Evolutionary conservation across 2,888 invertebrate genomes (phyloP).

Genomic region (Prionchulus punctatus): DNA sequence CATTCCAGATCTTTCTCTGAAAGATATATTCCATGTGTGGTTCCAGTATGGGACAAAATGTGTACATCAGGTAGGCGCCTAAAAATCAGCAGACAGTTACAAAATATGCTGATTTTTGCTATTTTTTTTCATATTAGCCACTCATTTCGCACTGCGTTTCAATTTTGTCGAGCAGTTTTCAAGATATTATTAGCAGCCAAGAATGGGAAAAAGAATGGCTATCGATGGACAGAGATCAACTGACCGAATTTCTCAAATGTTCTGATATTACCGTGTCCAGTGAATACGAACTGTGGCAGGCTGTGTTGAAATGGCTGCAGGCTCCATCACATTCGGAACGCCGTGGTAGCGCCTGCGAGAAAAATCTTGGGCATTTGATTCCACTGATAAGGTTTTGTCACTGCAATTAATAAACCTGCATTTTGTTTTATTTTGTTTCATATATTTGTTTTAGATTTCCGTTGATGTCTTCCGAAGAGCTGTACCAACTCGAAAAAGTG

Average conservation of each 20-base stretch:
- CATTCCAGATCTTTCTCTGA: conserved; percentile 32
- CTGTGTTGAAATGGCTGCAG: conserved; percentile 32
- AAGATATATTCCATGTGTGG: conserved; percentile 38
- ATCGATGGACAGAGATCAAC: conserved; percentile 34
- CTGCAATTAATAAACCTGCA: not conserved
- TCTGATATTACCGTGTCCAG: conserved; percentile 31
- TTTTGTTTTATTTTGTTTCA: too few species aligned
- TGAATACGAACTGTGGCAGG: conserved; percentile 36
- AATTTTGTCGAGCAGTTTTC: conserved; percentile 26
- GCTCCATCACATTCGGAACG: conserved; percentile 29
- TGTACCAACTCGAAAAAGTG: conserved; percentile 60
- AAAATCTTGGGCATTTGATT: conserved; percentile 20
- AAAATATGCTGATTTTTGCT: not conserved
- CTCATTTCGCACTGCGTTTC: conserved; percentile 7
- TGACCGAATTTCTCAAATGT: conserved; percentile 34
- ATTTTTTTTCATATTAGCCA: not conserved
- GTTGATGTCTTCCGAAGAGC: conserved; percentile 78
- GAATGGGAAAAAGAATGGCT: conserved; percentile 35
- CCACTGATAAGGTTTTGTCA: conserved; percentile 18
- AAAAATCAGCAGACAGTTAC: not conserved
- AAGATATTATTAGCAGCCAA: conserved; percentile 29
- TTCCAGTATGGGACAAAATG: conserved; percentile 36
- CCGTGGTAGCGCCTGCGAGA: conserved; percentile 19
- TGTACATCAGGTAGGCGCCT: conserved; percentile 22
- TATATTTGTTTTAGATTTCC: conserved; percentile 48